phyloP scores from a whole-genome alignment of 2,113 vertebrate genomes.

The Glaucidium brasilianum region DNA sequence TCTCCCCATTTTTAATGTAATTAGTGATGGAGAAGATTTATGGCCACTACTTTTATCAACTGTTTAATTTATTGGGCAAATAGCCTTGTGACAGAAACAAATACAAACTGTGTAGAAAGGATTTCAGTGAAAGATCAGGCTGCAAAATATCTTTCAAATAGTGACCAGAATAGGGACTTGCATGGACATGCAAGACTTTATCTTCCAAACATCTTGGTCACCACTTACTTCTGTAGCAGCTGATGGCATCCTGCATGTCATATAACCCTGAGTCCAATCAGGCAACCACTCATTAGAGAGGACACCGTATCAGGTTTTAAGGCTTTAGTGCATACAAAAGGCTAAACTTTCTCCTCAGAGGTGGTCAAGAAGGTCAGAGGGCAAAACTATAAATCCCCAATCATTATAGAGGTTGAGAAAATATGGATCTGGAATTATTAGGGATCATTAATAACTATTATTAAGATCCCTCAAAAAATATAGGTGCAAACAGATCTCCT shows the following conservation, averaged over 20 bases:
- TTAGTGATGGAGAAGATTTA: constrained; percentile 19
- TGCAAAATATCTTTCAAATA: neutral
- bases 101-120: neutral
- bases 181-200: neutral
- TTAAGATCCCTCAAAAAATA: neutral
- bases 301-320: neutral
- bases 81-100: neutral
- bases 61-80: neutral
- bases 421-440: neutral
- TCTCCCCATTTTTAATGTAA: neutral
- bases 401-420: neutral
- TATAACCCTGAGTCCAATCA: neutral
- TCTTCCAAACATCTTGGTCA: neutral
- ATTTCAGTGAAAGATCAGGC: neutral
- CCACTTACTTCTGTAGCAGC: neutral
- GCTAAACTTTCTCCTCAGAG: neutral
- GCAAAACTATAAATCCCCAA: neutral
- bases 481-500: neutral
- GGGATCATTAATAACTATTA: neutral
- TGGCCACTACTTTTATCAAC: neutral
- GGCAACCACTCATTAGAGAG: neutral
- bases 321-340: neutral
- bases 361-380: neutral
- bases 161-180: neutral
- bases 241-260: neutral